A percentile compares a stretch with the other conserved stretches of the same genome.
Conservation (phyloP, 2,797 vertebrate genomes). For the Myotis planiceps region DNA sequence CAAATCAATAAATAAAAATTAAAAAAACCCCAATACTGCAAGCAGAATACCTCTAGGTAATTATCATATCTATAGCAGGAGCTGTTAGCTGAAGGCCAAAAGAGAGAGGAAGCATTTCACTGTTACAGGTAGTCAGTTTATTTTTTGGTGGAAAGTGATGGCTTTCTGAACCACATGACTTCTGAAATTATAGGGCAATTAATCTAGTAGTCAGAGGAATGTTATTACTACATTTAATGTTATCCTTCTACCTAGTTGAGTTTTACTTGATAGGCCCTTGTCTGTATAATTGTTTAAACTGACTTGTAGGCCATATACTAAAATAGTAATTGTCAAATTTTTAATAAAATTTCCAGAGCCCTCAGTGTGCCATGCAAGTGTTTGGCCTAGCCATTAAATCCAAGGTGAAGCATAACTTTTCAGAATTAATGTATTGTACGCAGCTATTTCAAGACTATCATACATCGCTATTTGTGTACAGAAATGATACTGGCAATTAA, state of each 20-base stretch:
- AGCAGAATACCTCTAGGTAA: neutral
- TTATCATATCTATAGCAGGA: neutral
- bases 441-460: neutral
- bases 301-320: constrained; percentile 14
- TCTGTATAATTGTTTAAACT: neutral
- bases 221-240: constrained; percentile 22
- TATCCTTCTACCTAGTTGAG: neutral
- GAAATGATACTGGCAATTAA: constrained; percentile 7
- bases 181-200: neutral
- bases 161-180: neutral
- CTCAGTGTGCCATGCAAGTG: neutral
- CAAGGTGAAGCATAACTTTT: neutral
- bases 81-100: neutral
- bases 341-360: constrained; percentile 14
- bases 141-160: neutral
- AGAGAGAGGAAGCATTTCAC: neutral
- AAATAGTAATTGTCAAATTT: neutral
- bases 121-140: neutral
- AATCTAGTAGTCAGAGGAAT: neutral
- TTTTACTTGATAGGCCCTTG: neutral
- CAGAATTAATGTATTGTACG: neutral
- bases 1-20: neutral
- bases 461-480: neutral
- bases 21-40: neutral
- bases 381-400: neutral